Conservation (phyloP, 2,797 vertebrate species). For the Cyprinella venusta region DNA sequence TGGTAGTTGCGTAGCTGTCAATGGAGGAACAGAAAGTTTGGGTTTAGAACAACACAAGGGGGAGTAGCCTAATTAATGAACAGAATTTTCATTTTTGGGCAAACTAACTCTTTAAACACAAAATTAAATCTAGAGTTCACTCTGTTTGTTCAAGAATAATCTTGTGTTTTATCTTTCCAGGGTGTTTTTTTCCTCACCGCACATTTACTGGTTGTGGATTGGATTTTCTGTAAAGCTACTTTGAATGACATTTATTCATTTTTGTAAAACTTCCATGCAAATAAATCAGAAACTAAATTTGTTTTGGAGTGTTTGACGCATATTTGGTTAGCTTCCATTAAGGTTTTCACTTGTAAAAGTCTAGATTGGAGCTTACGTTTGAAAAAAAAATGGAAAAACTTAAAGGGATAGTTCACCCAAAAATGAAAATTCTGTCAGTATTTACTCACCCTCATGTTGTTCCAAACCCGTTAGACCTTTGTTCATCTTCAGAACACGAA, state of each 20-base stretch:
- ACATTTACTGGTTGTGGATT: neutral
- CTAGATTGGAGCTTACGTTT: neutral
- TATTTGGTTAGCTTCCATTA: neutral
- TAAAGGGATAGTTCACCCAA: too few relatives aligned
- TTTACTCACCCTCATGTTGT: too few relatives aligned
- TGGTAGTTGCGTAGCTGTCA: too few relatives aligned
- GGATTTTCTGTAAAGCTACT: neutral
- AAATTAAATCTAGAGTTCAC: neutral
- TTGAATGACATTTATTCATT: neutral
- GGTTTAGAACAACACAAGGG: neutral
- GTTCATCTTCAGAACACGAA: too few relatives aligned
- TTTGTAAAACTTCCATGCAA: neutral
- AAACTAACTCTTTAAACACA: neutral
- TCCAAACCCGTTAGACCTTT: too few relatives aligned
- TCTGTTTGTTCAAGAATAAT: too few relatives aligned
- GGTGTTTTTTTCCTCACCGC: neutral
- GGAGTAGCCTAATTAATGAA: neutral
- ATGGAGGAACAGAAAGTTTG: neutral
- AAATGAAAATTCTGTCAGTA: too few relatives aligned
- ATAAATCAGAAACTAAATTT: neutral
- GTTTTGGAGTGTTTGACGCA: neutral
- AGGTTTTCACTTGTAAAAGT: neutral
- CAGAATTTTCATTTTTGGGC: neutral
- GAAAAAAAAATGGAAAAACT: neutral
- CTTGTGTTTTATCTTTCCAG: neutral